Evolutionary conservation across 2,113 vertebrate species (phyloP), one percentile per base, ranked within the genome.

Genomic region (Tursiops truncatus): DNA sequence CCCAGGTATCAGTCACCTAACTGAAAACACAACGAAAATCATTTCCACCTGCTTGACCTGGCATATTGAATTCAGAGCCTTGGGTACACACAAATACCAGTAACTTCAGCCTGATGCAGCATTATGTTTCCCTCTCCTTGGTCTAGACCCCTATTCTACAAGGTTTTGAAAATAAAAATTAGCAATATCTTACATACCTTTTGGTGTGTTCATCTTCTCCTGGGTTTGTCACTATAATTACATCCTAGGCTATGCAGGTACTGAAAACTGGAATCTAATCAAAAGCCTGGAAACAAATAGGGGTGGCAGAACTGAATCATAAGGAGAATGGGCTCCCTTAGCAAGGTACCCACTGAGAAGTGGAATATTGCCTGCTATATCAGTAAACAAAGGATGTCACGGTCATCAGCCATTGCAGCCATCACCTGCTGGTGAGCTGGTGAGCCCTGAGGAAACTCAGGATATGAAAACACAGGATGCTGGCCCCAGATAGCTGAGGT

Each of bases 21-120:
- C 70, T 91, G 91, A 96, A 97, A 98, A 82, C 86, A 96, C 56
- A 70, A 11, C 26, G 33, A 58, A 68, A 97, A 86, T 80, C 28
- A 70, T 50, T 85, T 92, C 94, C 92, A 96, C 91, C 79, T 96
- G 88, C 60, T 93, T 56, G 76, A 20, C 18, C 23, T 74, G 91
- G 65, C 56, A 58, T 44, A 28, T 11, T 47, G 71, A 63, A 38
- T 79, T 18, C 65, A 47, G 83, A 38, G 26, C 80, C 95, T 36
- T 63, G 33, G 53, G 25, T 28, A 28, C 15, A 44, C 70, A 41
- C 20, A n/a, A 25, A n/a, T n/a, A 71, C 50, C 71, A 71, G 25
- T 33, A 56, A 85, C 18, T 28, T 81, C 89, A 91, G 41, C 41
- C 68, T 38, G 18, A 36, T 73, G 38, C 83, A 60, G 73, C 50